Conservation (phyloP, 2,888 invertebrate species). For the Tetheella fluctuosa region DNA sequence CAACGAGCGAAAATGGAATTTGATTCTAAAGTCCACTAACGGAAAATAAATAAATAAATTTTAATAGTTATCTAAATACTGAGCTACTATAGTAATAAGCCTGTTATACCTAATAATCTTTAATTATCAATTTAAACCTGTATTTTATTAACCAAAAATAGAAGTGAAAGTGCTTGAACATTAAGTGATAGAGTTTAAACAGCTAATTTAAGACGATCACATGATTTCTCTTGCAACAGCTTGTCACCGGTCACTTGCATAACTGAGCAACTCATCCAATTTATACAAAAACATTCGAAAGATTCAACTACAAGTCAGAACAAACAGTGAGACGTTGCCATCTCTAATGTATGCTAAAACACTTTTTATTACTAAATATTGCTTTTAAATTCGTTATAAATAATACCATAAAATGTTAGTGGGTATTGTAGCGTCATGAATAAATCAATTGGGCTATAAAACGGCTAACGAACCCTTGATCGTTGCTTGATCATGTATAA, state of each 20-base stretch:
- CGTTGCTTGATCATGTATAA: not conserved
- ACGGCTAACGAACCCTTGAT: not conserved
- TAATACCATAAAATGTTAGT: not conserved
- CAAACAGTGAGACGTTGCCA: not conserved
- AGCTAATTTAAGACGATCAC: not conserved
- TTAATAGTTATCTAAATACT: too few relatives aligned
- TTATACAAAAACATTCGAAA: not conserved
- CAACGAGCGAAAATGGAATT: too few relatives aligned
- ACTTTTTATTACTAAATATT: not conserved
- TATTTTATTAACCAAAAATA: not conserved
- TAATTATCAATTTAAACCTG: too few relatives aligned
- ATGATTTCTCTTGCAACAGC: not conserved
- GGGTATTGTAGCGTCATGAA: not conserved
- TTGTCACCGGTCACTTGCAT: not conserved
- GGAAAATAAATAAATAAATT: too few relatives aligned
- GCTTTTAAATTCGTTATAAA: not conserved
- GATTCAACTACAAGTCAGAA: not conserved
- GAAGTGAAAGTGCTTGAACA: not conserved
- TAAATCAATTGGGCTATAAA: not conserved
- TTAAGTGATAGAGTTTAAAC: not conserved
- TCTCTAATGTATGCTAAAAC: too few relatives aligned
- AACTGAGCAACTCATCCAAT: not conserved
- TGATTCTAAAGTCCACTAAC: too few relatives aligned
- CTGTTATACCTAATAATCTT: too few relatives aligned
- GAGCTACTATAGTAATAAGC: too few relatives aligned